These are phyloP conservation scores for human DNA, from an alignment of 2,113 vertebrate species.

Conservation along the genomic window DNA sequence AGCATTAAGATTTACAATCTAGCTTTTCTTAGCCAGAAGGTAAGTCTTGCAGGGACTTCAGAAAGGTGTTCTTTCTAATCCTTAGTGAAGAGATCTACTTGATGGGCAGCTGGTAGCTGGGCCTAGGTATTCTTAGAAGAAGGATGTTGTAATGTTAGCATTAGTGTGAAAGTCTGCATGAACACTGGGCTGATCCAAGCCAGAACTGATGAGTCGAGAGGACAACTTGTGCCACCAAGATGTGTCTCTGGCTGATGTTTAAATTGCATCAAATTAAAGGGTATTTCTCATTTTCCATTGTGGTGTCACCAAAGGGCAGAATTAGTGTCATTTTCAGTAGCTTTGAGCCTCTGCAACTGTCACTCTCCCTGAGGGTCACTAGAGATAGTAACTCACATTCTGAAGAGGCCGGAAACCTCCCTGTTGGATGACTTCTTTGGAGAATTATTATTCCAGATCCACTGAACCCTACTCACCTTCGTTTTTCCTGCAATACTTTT, in stretches of 20 bases:
- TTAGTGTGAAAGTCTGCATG: background rate
- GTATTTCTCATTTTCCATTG: slow-evolving; percentile 66
- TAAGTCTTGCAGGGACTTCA: background rate
- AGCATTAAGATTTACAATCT: background rate
- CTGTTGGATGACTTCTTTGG: background rate
- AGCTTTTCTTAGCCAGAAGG: background rate
- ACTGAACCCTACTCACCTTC: background rate
- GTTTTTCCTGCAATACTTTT: background rate
- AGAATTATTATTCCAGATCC: background rate
- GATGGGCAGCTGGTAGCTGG: background rate
- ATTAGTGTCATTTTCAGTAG: slow-evolving; percentile 69
- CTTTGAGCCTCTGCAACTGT: slow-evolving; percentile 61
- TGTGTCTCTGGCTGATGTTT: slow-evolving; percentile 55
- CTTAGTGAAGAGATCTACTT: background rate
- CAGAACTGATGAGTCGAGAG: slow-evolving; percentile 32
- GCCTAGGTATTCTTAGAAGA: background rate
- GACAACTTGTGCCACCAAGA: slow-evolving; percentile 63
- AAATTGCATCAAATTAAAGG: slow-evolving; percentile 77
- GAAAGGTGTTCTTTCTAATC: background rate
- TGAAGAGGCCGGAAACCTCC: slow-evolving; percentile 23
- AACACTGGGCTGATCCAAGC: background rate
- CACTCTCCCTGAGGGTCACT: slow-evolving; percentile 52
- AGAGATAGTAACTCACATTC: slow-evolving; percentile 40
- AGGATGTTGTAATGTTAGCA: background rate
- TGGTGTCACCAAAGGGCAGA: slow-evolving; percentile 63